Base-by-base conservation (phyloP, 2,888 invertebrate species). In the Acrobeloides nanus region DNA sequence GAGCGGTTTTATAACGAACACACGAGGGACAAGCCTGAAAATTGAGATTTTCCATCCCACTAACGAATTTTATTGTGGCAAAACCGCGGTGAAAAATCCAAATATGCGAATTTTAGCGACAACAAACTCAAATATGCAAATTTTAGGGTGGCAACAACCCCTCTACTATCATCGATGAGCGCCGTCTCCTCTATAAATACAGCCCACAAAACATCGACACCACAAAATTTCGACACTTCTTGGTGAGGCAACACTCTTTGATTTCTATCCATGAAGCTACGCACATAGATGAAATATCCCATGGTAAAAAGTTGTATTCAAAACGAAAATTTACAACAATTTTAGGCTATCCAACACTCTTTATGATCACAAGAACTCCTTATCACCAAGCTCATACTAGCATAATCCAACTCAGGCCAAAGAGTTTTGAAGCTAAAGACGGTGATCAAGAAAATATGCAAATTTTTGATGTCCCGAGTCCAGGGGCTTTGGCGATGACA, bases 181-280 rank as follows among this genome's bases (percentile, higher is more conserved):
- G 53, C 5, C 25, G 62, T 4, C 39, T 72, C 12, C 8, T 64
- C 15, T 40, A 64, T 26, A 63, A 60, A 18, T 67, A 60, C 31
- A 71, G 71, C 7, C 40, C 58, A 1, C 55, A 58, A 3, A 42
- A 47, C 23, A 58, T 69, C 20, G 58, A 61, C 38, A 42, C 61
- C 12, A 41, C 59, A 6, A 53, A 57, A 26, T 66, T 64, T 34
- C 46, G 61, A 31, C 67, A 71, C 44, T 67, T 72, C 38, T 45
- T 71, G 4, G 53, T 71, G 27, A 63, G 62, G 41, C 61, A 70
- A 29, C 62, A 58, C 26, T 62, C 69, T 1, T 32, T 71, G 10
- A 33, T 72, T 7, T 63, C 66, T 3, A 31, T 71, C 3, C 66
- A 70, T 46, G 72, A 71, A 38, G 61, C 63, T 12, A 63, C 62